A percentile compares a stretch with the other conserved stretches of the same genome.
These are phyloP conservation scores for Cairina moschata DNA, from an alignment of 2,113 vertebrate species.

Conservation along the genomic window DNA sequence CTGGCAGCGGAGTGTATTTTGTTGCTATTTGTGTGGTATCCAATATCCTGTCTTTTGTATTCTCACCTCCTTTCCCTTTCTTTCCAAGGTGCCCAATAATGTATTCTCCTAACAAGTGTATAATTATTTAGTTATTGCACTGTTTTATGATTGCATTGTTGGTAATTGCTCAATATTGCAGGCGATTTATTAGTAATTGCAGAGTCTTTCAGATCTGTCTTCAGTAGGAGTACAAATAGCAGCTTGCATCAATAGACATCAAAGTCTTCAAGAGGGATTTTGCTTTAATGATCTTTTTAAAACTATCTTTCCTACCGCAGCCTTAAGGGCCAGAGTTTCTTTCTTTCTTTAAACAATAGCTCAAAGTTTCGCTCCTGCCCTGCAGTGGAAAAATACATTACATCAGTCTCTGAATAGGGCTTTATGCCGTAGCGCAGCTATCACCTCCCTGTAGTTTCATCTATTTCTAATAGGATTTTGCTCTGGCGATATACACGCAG, in stretches of 20 bases:
- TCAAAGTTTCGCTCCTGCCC: background rate
- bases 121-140: constrained; percentile 61
- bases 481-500: background rate
- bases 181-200: constrained; percentile 63
- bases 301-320: background rate
- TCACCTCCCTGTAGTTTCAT: background rate
- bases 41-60: constrained; percentile 48
- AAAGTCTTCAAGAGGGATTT: constrained; percentile 23
- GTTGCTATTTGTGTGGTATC: constrained; percentile 1
- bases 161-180: constrained; percentile 56
- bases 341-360: constrained; percentile 30
- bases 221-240: constrained; percentile 43
- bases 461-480: constrained; percentile 16
- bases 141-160: constrained; percentile 57
- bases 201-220: constrained; percentile 39
- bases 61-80: constrained; percentile 11
- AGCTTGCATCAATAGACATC: constrained; percentile 49
- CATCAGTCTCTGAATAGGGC: background rate
- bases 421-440: background rate
- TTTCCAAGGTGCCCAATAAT: constrained; percentile 12
- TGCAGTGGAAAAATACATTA: constrained; percentile 25
- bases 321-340: background rate
- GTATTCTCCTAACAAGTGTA: constrained; percentile 12
- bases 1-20: background rate
- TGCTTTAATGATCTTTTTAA: constrained; percentile 30